These are phyloP conservation scores for Patella ulyssiponensis DNA, from an alignment of 2,888 invertebrate genomes.

Conservation along the genomic window DNA sequence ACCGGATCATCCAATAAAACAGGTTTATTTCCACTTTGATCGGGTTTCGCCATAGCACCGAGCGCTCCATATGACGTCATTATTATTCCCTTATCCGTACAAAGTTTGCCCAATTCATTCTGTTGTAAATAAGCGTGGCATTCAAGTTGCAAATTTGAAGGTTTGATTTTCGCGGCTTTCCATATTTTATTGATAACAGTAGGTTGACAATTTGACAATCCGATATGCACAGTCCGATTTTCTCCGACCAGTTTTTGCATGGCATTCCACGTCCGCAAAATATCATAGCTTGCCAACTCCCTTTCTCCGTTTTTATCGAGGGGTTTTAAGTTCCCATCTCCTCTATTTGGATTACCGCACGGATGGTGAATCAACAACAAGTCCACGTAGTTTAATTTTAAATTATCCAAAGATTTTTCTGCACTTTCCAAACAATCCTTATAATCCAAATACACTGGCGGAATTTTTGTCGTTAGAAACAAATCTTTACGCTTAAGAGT, in stretches of 20 bases:
- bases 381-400: conserved; percentile 54
- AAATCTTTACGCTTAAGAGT: conserved; percentile 48
- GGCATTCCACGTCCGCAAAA: conserved; percentile 51
- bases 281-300: conserved; percentile 43
- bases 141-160: conserved; percentile 58
- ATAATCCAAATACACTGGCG: conserved; percentile 39
- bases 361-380: conserved; percentile 60
- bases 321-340: conserved; percentile 42
- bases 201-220: conserved; percentile 59
- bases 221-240: conserved; percentile 49
- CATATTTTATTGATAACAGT: conserved; percentile 50
- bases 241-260: conserved; percentile 46
- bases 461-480: conserved; percentile 58
- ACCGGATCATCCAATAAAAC: conserved; percentile 43
- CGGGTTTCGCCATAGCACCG: conserved; percentile 44
- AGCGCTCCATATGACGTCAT: conserved; percentile 55
- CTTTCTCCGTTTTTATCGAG: conserved; percentile 34
- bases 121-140: conserved; percentile 60
- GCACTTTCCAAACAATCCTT: conserved; percentile 41
- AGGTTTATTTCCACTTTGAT: conserved; percentile 22
- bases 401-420: conserved; percentile 50
- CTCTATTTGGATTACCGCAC: conserved; percentile 51
- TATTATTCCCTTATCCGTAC: conserved; percentile 42
- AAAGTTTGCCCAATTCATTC: conserved; percentile 43
- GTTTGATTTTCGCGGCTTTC: conserved; percentile 39